Percentiles rank a stretch among this genome's conserved stretches.
These are phyloP conservation scores for Mallotus villosus DNA, from an alignment of 2,797 vertebrate genomes.

Conservation along the genomic window DNA sequence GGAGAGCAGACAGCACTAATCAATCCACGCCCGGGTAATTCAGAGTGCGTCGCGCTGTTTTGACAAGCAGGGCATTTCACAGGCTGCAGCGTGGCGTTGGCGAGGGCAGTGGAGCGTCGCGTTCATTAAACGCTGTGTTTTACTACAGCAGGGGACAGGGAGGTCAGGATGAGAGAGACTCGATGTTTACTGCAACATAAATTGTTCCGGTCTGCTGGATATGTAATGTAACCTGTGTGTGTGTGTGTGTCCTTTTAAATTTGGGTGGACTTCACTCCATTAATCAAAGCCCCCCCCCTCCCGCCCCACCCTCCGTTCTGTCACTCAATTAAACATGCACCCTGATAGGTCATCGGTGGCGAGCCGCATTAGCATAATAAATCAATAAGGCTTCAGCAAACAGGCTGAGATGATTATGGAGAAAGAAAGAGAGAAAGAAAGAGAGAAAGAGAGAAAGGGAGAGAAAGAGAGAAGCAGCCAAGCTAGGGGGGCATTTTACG, in stretches of 20 bases:
- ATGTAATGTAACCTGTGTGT: slow-evolving; percentile 34
- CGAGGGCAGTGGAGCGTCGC: slow-evolving; percentile 18
- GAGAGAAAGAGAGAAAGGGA: background rate
- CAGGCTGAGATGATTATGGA: background rate
- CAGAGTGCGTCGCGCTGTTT: slow-evolving; percentile 7
- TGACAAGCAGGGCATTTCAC: background rate
- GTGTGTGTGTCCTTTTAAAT: background rate
- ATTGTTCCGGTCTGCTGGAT: slow-evolving; percentile 46
- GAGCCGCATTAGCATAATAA: slow-evolving; percentile 16
- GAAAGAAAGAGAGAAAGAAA: background rate
- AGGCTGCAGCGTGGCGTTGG: slow-evolving; percentile 21
- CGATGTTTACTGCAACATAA: slow-evolving; percentile 37
- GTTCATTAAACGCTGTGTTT: slow-evolving; percentile 13
- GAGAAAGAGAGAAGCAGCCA: background rate
- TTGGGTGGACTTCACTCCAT: slow-evolving; percentile 4
- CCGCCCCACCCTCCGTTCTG: background rate
- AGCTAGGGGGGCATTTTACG: background rate
- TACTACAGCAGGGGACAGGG: background rate
- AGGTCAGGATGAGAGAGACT: slow-evolving; percentile 19
- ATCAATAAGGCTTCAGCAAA: slow-evolving; percentile 15
- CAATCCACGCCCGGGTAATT: slow-evolving; percentile 1
- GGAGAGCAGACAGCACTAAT: too few relatives aligned
- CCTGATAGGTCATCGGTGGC: background rate
- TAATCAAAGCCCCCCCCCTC: slow-evolving; percentile 7
- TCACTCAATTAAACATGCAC: slow-evolving; percentile 10